Evolutionary conservation across 2,113 vertebrate species (phyloP).

Genomic region (Sinocyclocheilus anshuiensis): DNA sequence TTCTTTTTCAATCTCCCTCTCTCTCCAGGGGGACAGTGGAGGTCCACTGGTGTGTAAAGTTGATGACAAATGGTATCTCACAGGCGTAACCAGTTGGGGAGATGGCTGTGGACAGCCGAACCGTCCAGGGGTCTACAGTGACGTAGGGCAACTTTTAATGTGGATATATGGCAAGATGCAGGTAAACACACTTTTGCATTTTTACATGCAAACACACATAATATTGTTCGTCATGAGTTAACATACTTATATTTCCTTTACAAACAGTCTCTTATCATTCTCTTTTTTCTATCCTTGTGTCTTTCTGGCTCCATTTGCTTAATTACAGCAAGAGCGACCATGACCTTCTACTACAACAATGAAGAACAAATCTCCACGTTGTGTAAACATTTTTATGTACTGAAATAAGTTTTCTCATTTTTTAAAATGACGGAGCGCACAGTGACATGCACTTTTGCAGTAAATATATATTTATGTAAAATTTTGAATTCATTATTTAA

Average conservation of each 20-base stretch:
- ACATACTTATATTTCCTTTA: constrained; percentile 39
- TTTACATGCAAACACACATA: constrained; percentile 37
- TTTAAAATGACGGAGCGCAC: neutral
- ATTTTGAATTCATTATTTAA: neutral
- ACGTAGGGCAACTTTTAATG: constrained; percentile 72
- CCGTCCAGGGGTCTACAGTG: constrained; percentile 81
- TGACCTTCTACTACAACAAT: neutral
- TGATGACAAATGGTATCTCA: constrained; percentile 76
- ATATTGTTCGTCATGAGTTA: neutral
- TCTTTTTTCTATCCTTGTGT: neutral
- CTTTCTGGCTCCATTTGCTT: neutral
- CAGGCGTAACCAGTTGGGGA: constrained; percentile 85
- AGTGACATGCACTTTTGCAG: neutral
- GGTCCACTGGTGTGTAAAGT: constrained; percentile 84
- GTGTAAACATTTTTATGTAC: neutral
- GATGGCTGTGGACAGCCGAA: constrained; percentile 80
- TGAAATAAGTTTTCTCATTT: neutral
- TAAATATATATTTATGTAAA: neutral
- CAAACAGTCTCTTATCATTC: neutral
- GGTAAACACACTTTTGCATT: constrained; percentile 69
- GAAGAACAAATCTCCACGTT: neutral
- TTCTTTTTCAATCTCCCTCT: neutral
- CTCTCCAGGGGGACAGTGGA: constrained; percentile 83
- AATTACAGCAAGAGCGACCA: constrained; percentile 18
- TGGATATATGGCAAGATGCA: constrained; percentile 87